phyloP scores from a whole-genome alignment of 2,888 invertebrate genomes.

The Ceriagrion tenellum region DNA sequence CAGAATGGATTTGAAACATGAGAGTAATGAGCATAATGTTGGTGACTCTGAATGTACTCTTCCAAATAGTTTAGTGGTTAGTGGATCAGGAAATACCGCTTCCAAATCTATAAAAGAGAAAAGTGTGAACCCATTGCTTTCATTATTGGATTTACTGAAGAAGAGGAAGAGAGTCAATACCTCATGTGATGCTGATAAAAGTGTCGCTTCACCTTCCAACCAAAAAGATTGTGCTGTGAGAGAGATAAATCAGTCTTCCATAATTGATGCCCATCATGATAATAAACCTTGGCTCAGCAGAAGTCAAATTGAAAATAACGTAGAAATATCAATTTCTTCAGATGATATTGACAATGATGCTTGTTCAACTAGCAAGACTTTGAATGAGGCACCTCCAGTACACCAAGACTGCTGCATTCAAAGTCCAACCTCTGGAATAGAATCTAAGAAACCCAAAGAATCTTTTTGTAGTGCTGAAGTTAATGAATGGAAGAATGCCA shows the following conservation, averaged over 20 bases:
- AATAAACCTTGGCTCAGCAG: no score
- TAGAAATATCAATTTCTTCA: neutral
- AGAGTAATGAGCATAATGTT: neutral
- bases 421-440: neutral
- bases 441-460: neutral
- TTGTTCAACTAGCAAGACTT: neutral
- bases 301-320: neutral
- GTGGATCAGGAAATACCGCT: neutral
- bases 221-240: neutral
- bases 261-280: neutral
- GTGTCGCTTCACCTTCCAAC: neutral
- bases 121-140: constrained; percentile 21
- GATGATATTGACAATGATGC: neutral
- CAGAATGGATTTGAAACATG: neutral
- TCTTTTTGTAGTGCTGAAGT: neutral
- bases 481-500: neutral
- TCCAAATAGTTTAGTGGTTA: no score
- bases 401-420: neutral
- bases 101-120: constrained; percentile 7
- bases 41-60: neutral
- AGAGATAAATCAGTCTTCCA: neutral
- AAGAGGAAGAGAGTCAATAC: neutral
- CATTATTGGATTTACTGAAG: neutral
- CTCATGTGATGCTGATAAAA: neutral
- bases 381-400: neutral